phyloP scores from a whole-genome alignment of 2,888 invertebrate genomes.

The Philereme transversata region DNA sequence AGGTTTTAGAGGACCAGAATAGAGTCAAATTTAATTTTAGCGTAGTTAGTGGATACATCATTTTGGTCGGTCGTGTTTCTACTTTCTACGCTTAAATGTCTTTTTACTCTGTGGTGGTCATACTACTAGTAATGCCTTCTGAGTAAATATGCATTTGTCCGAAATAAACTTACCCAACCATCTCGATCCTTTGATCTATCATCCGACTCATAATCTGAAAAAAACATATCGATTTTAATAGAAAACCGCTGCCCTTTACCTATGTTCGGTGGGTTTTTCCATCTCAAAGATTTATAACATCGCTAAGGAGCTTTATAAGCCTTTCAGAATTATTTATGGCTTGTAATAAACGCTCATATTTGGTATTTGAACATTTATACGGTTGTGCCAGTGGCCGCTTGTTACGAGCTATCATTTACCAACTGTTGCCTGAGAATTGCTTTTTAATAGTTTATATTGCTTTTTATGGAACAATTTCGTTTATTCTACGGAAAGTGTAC shows the following conservation, averaged over 20 bases:
- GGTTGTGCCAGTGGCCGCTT: slow-evolving; percentile 35
- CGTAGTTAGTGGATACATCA: too few relatives aligned
- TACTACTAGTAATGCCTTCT: too few relatives aligned
- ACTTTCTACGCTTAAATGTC: too few relatives aligned
- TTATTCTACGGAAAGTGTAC: neutral
- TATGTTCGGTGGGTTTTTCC: slow-evolving; percentile 38
- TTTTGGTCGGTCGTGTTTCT: too few relatives aligned
- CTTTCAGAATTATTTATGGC: slow-evolving; percentile 44
- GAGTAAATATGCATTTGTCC: slow-evolving; percentile 5
- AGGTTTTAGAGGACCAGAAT: too few relatives aligned
- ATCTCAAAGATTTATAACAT: slow-evolving; percentile 42
- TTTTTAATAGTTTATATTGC: slow-evolving; percentile 29
- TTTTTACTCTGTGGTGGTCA: too few relatives aligned
- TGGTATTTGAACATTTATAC: slow-evolving; percentile 41
- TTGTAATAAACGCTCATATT: slow-evolving; percentile 44
- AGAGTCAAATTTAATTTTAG: too few relatives aligned
- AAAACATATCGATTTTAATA: slow-evolving; percentile 25
- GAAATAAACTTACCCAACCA: slow-evolving; percentile 10
- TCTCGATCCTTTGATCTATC: slow-evolving; percentile 19
- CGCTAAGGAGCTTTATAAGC: slow-evolving; percentile 42
- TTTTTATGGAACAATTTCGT: slow-evolving; percentile 11
- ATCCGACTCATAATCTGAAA: slow-evolving; percentile 19
- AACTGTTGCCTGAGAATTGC: slow-evolving; percentile 36
- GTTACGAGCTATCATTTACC: slow-evolving; percentile 30
- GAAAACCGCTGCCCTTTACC: slow-evolving; percentile 27